Evolutionary conservation across 2,888 invertebrate genomes (phyloP).

Genomic region (Pelosia muscerda): DNA sequence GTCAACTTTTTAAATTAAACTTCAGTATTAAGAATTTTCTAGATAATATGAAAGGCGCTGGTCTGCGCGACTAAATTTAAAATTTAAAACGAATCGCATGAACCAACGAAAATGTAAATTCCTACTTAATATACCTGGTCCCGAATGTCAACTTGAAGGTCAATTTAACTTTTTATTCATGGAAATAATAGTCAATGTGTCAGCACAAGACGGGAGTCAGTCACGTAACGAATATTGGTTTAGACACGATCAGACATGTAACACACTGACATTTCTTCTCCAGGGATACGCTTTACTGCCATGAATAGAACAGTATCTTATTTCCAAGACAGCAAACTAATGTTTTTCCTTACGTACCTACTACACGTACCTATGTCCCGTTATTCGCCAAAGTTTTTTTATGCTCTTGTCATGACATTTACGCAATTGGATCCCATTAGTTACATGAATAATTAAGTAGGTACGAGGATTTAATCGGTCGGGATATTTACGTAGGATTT

Average conservation of each 20-base stretch:
- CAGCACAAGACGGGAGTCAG: slow-evolving; percentile 58
- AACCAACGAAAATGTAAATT: slow-evolving; percentile 73
- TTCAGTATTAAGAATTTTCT: slow-evolving; percentile 50
- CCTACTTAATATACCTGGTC: slow-evolving; percentile 70
- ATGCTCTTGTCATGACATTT: too few species aligned
- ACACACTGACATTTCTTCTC: slow-evolving; percentile 28
- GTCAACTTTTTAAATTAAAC: slow-evolving; percentile 69
- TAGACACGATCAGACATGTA: slow-evolving; percentile 50
- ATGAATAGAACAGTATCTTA: slow-evolving; percentile 36
- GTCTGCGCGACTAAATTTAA: slow-evolving; percentile 51
- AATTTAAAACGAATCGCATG: slow-evolving; percentile 62
- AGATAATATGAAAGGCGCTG: slow-evolving; percentile 38
- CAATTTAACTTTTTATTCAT: slow-evolving; percentile 76
- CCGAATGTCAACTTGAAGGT: slow-evolving; percentile 70
- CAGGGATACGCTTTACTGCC: slow-evolving; percentile 23
- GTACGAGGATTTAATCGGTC: too few species aligned
- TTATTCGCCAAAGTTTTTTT: not conserved
- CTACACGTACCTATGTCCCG: too few species aligned
- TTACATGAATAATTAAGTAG: too few species aligned
- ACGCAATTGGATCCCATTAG: too few species aligned
- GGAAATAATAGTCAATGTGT: slow-evolving; percentile 72
- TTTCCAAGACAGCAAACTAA: slow-evolving; percentile 25
- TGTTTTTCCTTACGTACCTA: slow-evolving; percentile 36
- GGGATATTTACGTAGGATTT: too few species aligned
- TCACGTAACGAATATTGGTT: slow-evolving; percentile 51